Base-by-base conservation (phyloP, 1,140 invertebrate genomes). In the Psilanteris sp. region DNA sequence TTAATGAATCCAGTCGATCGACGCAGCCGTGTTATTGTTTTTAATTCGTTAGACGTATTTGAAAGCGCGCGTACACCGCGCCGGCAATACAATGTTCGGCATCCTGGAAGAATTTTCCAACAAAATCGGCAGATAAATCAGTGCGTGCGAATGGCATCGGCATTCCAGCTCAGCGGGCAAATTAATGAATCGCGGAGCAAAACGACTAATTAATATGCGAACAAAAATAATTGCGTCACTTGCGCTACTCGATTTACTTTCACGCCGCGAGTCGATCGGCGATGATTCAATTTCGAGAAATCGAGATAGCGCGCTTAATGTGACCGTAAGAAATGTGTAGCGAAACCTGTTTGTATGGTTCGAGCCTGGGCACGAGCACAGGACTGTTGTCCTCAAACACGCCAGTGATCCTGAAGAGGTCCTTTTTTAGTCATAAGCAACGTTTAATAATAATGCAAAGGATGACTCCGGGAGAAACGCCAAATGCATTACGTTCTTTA, bases 261-360 rank as follows among this genome's bases (percentile, higher is more conserved):
- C 71, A 73, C 59, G 43, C 18, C 11, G 48, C 27, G 34, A 67
- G 71, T 48, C 37, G 54, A 67, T 66, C 54, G 71, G 20, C 70
- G 70, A 74, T 67, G 70, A 74, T 52, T 74, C 71, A 74, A 74
- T 74, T 67, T 67, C 62, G 55, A 67, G 55, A 67, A 67, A 67
- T 66, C 54, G 36, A 66, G 70, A 74, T 62, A 52, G 20, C 52
- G 18, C 31, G 37, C 37, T 66, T 43, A 54, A 59, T 46, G 39
- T 48, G 27, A 37, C 18, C 15, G 43, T 50, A 67, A 75, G 62
- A 50, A 75, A 68, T 68, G 31, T 75, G 48, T 62, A 61, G 48
- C 34, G 50, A 68, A 68, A 75, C 72, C 72, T 39, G 71, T 67
- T 67, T 62, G 39, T 11, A 29, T 32, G 43, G 41, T 52, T 54